phyloP scores from a whole-genome alignment of 2,888 invertebrate genomes.

The Tricholauxania praeusta region DNA sequence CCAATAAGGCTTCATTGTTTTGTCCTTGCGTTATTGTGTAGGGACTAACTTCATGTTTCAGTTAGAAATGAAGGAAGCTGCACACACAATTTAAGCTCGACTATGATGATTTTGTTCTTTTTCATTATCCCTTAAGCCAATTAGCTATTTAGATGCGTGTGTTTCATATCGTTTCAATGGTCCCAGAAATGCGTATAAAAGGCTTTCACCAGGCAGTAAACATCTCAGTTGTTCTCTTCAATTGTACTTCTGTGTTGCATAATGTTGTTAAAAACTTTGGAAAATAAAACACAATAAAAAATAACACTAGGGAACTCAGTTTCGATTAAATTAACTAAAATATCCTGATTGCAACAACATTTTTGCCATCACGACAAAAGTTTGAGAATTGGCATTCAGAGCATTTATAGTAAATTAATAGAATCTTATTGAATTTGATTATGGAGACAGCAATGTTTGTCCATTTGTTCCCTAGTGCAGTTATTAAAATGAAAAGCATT shows the following conservation, averaged over 20 bases:
- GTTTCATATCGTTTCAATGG: neutral
- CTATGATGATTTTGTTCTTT: neutral
- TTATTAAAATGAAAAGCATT: no score
- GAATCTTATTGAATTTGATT: no score
- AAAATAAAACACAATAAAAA: no score
- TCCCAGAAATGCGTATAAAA: conserved; percentile 17
- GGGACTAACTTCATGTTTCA: neutral
- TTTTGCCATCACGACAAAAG: no score
- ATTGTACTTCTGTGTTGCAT: neutral
- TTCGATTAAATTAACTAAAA: no score
- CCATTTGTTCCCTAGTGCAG: no score
- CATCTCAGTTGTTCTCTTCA: neutral
- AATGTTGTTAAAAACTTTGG: neutral
- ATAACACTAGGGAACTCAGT: no score
- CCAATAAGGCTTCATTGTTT: neutral
- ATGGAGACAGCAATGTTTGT: no score
- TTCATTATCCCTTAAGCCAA: conserved; percentile 27
- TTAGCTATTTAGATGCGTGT: conserved; percentile 5
- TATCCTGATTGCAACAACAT: no score
- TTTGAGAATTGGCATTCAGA: no score
- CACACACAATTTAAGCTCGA: neutral
- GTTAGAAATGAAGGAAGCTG: neutral
- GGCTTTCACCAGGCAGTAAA: neutral
- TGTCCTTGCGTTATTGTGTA: neutral
- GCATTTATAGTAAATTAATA: no score